A percentile compares a stretch with the other conserved stretches of the same genome.
phyloP scores from a whole-genome alignment of 2,113 vertebrate genomes.

The Tapirus terrestris region DNA sequence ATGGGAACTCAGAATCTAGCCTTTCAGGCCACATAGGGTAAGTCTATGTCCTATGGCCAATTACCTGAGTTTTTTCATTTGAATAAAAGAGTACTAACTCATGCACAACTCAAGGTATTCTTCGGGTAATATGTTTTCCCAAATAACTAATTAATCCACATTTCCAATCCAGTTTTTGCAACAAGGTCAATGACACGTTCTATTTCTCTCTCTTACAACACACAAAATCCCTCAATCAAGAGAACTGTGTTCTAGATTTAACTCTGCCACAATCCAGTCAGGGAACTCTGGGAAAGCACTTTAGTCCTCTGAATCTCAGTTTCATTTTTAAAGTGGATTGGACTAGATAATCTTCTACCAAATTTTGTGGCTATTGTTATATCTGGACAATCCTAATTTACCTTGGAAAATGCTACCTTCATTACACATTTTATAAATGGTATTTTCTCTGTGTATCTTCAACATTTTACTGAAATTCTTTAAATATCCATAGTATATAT shows the following conservation, averaged over 20 bases:
- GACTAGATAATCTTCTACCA: constrained; percentile 21
- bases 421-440: constrained; percentile 12
- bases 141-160: constrained; percentile 38
- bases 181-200: not conserved
- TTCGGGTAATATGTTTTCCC: not conserved
- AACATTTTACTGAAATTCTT: constrained; percentile 50
- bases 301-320: not conserved
- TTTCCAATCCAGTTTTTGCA: constrained; percentile 41
- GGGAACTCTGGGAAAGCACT: not conserved
- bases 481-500: not conserved
- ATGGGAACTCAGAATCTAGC: constrained; percentile 24
- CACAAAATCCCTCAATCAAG: constrained; percentile 13
- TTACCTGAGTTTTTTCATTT: not conserved
- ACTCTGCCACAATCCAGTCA: not conserved
- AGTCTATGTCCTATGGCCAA: not conserved
- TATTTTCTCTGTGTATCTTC: constrained; percentile 38
- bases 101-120: not conserved
- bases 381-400: constrained; percentile 20
- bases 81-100: constrained; percentile 45
- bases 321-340: constrained; percentile 42
- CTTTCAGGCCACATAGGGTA: not conserved
- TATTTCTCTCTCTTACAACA: constrained; percentile 26
- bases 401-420: constrained; percentile 38
- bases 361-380: not conserved
- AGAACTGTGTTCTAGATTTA: not conserved